Percentiles rank a stretch among this genome's conserved stretches.
These are phyloP conservation scores for Patella depressa DNA, from an alignment of 2,888 invertebrate genomes.

Conservation along the genomic window DNA sequence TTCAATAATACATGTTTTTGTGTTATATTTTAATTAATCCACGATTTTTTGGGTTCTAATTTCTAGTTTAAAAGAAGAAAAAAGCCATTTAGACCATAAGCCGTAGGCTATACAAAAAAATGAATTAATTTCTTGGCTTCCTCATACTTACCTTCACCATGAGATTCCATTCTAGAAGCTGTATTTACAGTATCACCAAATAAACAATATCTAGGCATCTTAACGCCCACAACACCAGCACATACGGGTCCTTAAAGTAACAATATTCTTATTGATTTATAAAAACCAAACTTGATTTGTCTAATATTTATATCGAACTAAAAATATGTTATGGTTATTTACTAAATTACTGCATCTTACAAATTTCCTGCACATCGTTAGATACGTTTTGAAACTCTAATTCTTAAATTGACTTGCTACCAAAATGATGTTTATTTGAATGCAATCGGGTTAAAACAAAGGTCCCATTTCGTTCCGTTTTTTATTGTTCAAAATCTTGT, in stretches of 20 bases:
- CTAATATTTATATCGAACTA: too few species aligned
- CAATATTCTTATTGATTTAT: neutral
- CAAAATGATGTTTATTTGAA: too few species aligned
- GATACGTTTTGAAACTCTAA: neutral
- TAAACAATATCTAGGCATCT: conserved; percentile 52
- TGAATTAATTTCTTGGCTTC: neutral
- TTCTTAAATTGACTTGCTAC: neutral
- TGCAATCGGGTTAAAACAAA: too few species aligned
- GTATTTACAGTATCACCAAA: conserved; percentile 55
- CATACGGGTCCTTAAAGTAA: conserved; percentile 43
- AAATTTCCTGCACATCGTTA: neutral
- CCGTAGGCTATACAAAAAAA: too few species aligned
- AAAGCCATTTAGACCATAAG: too few species aligned
- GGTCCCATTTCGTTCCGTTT: too few species aligned
- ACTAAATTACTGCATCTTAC: too few species aligned
- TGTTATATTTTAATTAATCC: too few species aligned
- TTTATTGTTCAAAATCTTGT: too few species aligned
- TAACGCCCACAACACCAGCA: conserved; percentile 52
- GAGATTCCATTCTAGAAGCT: conserved; percentile 53
- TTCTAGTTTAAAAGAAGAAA: too few species aligned
- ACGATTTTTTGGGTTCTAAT: too few species aligned
- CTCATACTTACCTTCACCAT: conserved; percentile 41
- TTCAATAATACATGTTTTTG: neutral
- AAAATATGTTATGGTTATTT: too few species aligned
- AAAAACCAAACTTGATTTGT: neutral